Conservation (phyloP, 2,113 vertebrate genomes). For the Kobus ellipsiprymnus region DNA sequence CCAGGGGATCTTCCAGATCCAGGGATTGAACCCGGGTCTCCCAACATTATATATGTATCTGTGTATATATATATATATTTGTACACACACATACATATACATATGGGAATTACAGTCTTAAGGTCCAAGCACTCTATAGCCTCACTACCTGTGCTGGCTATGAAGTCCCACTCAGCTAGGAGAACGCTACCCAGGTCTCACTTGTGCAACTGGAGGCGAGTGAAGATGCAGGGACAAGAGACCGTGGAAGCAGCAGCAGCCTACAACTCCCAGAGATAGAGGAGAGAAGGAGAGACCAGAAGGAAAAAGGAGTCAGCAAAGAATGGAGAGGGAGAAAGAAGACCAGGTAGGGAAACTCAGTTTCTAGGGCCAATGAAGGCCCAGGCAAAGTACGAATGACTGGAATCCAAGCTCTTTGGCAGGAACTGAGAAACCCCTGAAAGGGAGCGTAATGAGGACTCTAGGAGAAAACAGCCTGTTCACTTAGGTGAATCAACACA, state of each 20-base stretch:
- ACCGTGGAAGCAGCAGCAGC: too few species aligned
- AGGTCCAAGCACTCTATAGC: not conserved
- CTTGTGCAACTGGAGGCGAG: not conserved
- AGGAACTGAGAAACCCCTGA: not conserved
- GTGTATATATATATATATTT: not conserved
- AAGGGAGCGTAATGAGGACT: not conserved
- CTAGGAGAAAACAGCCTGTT: not conserved
- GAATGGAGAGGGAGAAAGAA: not conserved
- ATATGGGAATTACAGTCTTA: not conserved
- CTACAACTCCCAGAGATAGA: not conserved
- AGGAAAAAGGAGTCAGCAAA: not conserved
- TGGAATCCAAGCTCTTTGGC: not conserved
- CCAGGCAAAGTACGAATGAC: not conserved
- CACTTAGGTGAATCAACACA: not conserved
- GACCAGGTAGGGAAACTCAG: not conserved
- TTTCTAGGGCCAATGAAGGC: not conserved
- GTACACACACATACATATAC: not conserved
- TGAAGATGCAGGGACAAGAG: not conserved
- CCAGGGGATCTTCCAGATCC: not conserved
- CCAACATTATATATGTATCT: not conserved
- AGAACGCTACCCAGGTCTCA: not conserved
- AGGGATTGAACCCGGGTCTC: not conserved
- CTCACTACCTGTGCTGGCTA: not conserved
- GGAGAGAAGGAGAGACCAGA: not conserved
- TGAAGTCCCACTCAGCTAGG: not conserved